Conservation (phyloP, 1,140 invertebrate genomes). For the Drosophila nigrodunni region DNA sequence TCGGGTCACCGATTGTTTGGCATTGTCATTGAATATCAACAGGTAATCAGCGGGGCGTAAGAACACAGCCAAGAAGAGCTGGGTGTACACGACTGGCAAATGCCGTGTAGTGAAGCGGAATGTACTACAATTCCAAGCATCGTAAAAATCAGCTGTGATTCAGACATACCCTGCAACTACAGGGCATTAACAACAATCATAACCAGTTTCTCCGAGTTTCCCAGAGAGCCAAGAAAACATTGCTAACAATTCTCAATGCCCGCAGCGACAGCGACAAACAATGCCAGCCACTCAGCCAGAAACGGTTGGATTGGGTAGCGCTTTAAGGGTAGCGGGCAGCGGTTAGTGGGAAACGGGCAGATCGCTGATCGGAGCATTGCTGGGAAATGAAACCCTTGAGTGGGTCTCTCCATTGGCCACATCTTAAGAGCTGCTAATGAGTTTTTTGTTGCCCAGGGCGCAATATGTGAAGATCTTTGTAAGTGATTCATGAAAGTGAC, state of each 20-base stretch:
- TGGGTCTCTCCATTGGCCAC: slow-evolving; percentile 30
- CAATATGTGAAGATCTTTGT: slow-evolving; percentile 37
- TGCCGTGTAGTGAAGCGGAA: not conserved
- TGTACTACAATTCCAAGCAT: no score
- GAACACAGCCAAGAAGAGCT: not conserved
- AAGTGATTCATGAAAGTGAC: slow-evolving; percentile 37
- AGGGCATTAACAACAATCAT: slow-evolving; percentile 54
- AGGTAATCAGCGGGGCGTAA: slow-evolving; percentile 1
- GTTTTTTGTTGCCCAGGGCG: slow-evolving; percentile 42
- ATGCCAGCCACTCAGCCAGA: slow-evolving; percentile 35
- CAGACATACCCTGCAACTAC: slow-evolving; percentile 5
- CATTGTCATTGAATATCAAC: slow-evolving; percentile 68
- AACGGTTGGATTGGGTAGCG: not conserved
- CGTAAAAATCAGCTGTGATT: not conserved
- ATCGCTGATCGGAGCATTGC: slow-evolving; percentile 4
- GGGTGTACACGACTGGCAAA: not conserved
- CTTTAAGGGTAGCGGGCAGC: no score
- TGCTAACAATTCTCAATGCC: slow-evolving; percentile 66
- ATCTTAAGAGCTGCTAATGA: slow-evolving; percentile 63
- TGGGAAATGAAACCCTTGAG: slow-evolving; percentile 16
- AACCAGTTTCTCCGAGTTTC: slow-evolving; percentile 74
- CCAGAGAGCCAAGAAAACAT: slow-evolving; percentile 44
- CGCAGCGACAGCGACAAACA: slow-evolving; percentile 48
- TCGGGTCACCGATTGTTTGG: slow-evolving; percentile 47
- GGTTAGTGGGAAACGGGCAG: not conserved